These are phyloP conservation scores for Spodoptera exigua DNA, from an alignment of 2,888 invertebrate genomes.

Conservation along the genomic window DNA sequence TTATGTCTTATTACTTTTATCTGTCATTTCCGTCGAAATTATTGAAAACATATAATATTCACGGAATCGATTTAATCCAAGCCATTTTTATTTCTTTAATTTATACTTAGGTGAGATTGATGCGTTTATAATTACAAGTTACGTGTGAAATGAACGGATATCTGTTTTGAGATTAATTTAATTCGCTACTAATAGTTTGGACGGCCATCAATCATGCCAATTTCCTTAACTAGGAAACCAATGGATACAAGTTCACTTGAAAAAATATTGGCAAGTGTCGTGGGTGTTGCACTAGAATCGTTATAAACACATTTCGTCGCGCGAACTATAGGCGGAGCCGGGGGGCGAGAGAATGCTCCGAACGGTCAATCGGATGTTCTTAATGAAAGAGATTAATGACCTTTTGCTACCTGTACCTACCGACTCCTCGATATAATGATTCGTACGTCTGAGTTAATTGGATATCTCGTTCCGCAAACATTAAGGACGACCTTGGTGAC, in stretches of 20 bases:
- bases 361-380: conserved; percentile 71
- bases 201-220: conserved; percentile 76
- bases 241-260: conserved; percentile 46
- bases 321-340: conserved; percentile 80
- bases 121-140: conserved; percentile 76
- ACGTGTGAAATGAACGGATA: conserved; percentile 55
- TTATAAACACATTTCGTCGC: conserved; percentile 85
- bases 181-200: conserved; percentile 65
- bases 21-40: conserved; percentile 80
- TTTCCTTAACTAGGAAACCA: conserved; percentile 78
- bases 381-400: conserved; percentile 71
- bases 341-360: conserved; percentile 63
- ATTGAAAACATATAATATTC: conserved; percentile 66
- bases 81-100: conserved; percentile 52
- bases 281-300: conserved; percentile 80
- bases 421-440: conserved; percentile 46
- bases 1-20: conserved; percentile 73
- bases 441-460: conserved; percentile 40
- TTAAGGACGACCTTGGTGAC: conserved; percentile 41
- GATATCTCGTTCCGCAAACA: conserved; percentile 38
- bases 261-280: conserved; percentile 63
- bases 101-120: conserved; percentile 72
- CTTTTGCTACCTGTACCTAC: conserved; percentile 46
- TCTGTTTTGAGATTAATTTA: conserved; percentile 63
- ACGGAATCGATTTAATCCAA: conserved; percentile 50